Percentiles rank a stretch among this genome's conserved stretches.
Conservation (phyloP, 2,797 vertebrate genomes). For the Columba guinea region DNA sequence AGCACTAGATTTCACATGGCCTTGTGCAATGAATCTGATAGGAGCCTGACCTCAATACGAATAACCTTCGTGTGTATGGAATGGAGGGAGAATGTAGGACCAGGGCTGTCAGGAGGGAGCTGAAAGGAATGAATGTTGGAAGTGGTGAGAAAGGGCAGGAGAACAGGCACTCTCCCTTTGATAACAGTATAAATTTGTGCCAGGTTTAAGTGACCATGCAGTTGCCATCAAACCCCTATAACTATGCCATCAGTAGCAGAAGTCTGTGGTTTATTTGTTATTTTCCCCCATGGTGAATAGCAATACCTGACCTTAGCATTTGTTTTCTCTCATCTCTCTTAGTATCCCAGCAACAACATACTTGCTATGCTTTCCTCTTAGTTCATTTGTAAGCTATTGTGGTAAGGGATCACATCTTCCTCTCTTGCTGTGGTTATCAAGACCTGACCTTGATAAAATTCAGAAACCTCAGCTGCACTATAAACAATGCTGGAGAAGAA, state of each 20-base stretch:
- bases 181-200: background rate
- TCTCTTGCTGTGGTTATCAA: background rate
- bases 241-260: background rate
- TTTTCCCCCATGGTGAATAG: background rate
- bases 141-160: background rate
- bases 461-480: background rate
- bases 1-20: background rate
- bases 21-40: background rate
- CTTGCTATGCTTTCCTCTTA: background rate
- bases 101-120: background rate
- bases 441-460: slow-evolving; percentile 12
- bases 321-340: background rate
- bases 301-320: background rate
- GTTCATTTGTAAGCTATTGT: background rate
- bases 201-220: rapidly evolving
- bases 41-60: background rate
- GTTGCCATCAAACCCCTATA: background rate
- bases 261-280: background rate
- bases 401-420: background rate
- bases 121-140: slow-evolving; percentile 1
- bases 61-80: background rate
- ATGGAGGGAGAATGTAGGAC: background rate
- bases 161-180: background rate
- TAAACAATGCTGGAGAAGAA: background rate
- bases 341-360: slow-evolving; percentile 7